phyloP scores from a whole-genome alignment of 2,797 vertebrate genomes.

The Pelochelys cantorii region DNA sequence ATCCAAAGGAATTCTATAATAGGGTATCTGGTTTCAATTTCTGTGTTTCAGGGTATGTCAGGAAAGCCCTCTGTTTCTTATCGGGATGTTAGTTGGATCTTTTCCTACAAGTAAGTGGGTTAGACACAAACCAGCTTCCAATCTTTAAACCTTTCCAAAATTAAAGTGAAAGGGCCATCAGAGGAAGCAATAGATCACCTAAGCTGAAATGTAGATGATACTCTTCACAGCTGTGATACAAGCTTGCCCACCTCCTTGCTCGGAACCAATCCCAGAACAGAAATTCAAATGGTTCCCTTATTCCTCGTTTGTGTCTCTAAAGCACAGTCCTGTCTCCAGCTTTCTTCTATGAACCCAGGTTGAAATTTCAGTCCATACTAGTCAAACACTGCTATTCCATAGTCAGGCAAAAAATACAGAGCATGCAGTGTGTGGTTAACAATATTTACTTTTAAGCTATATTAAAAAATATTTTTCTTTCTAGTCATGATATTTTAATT shows the following conservation, averaged over 20 bases:
- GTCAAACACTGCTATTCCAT: fast-evolving
- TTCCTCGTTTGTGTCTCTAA: background rate
- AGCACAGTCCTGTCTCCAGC: background rate
- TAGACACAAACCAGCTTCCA: conserved; percentile 36
- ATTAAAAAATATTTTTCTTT: background rate
- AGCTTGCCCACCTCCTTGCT: background rate
- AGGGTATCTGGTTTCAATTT: conserved; percentile 22
- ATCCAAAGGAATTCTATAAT: background rate
- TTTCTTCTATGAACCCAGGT: background rate
- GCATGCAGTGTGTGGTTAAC: background rate
- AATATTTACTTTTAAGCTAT: background rate
- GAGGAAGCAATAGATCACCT: conserved; percentile 42
- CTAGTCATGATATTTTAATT: background rate
- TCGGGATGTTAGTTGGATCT: background rate
- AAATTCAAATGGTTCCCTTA: background rate
- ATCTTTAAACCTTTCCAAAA: conserved; percentile 34
- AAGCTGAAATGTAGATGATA: background rate
- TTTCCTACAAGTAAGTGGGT: conserved; percentile 3
- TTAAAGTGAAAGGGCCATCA: conserved; percentile 4
- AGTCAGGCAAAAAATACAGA: background rate
- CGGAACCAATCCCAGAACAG: background rate
- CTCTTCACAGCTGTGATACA: conserved; percentile 8
- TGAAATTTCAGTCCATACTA: background rate
- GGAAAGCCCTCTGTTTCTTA: conserved; percentile 17
- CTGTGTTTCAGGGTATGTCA: background rate